Base-by-base conservation (phyloP, 2,888 invertebrate genomes). In the Aspidapion aeneum region DNA sequence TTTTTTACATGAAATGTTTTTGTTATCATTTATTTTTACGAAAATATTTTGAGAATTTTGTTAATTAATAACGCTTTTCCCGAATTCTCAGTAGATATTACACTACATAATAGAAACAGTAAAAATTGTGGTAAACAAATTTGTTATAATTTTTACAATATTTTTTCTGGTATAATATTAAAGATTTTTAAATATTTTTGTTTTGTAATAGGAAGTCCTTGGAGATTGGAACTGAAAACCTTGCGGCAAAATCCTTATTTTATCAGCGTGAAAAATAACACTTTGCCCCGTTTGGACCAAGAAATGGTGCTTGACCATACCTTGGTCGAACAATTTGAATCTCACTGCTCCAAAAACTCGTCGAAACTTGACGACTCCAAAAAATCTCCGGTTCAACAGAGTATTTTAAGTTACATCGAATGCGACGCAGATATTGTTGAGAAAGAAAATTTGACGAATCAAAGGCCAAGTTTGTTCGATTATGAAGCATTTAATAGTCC, bases 401-500 rank as follows among this genome's bases (percentile, higher is more conserved):
- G 63, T 49, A 63, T 66, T 49, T 59, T 63, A 12, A 60, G 62
- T 58, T 66, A 51, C 54, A 20, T 63, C 2, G 60, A 60, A 9
- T 55, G 62, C 50, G 62, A 64, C 49, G 50, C 60, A 7, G 35
- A 35, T 12, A 12, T 35, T 35, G 3, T 35, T 7, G 62, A 66
- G 21, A 58, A 56, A 18, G 58, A 62, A 20, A 60, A 62, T 48
- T 16, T 18, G 20, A 7, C 18, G 5, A 1, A 57, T 9, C 52
- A 62, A 21, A 12, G 66, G 9, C 3, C 5, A 7, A 63, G 63
- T 57, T 60, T 66, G 19, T 66, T 51, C 55, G 66, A 66, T 55
- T 63, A 60, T 62, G 66, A 66, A 18, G 66, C 57, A 1, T 66
- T 66, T 54, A 60, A 59, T 12, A 64, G 63, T 60, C 63, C 66